Conservation (phyloP, 1,140 invertebrate genomes). For the Probaryconus sp. region DNA sequence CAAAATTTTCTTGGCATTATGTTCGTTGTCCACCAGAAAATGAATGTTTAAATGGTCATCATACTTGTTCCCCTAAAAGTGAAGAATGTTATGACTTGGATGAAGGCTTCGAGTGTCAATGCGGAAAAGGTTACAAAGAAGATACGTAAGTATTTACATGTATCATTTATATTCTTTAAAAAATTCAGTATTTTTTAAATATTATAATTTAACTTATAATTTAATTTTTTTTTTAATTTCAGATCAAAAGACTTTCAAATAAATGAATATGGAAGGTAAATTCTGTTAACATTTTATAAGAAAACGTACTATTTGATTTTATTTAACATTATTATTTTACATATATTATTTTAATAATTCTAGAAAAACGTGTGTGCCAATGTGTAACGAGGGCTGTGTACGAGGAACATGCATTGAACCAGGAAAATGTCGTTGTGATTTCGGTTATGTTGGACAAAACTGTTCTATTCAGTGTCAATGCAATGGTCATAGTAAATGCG, state of each 20-base stretch:
- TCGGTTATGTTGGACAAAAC: conserved; percentile 96
- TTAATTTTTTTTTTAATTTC: conserved; percentile 30
- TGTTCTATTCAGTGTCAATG: conserved; percentile 96
- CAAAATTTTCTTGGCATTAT: conserved; percentile 89
- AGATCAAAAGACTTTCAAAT: conserved; percentile 62
- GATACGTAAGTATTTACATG: conserved; percentile 66
- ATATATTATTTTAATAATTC: conserved; percentile 21
- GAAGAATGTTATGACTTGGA: conserved; percentile 89
- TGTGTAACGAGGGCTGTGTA: conserved; percentile 93
- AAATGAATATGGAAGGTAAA: conserved; percentile 69
- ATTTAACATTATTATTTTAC: not conserved
- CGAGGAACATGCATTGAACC: conserved; percentile 91
- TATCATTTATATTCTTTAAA: not conserved
- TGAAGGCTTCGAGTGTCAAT: conserved; percentile 90
- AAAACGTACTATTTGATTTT: conserved; percentile 1
- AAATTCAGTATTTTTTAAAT: not conserved
- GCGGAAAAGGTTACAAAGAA: conserved; percentile 88
- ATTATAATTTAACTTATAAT: conserved; percentile 3
- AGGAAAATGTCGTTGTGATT: conserved; percentile 92
- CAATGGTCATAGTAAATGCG: conserved; percentile 95
- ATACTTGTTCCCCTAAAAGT: conserved; percentile 90
- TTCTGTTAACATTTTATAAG: conserved; percentile 11
- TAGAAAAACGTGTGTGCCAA: conserved; percentile 84
- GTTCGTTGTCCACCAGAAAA: conserved; percentile 93
- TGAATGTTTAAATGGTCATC: conserved; percentile 94